These are phyloP conservation scores for Catocala fraxini DNA, from an alignment of 2,888 invertebrate species.

Conservation along the genomic window DNA sequence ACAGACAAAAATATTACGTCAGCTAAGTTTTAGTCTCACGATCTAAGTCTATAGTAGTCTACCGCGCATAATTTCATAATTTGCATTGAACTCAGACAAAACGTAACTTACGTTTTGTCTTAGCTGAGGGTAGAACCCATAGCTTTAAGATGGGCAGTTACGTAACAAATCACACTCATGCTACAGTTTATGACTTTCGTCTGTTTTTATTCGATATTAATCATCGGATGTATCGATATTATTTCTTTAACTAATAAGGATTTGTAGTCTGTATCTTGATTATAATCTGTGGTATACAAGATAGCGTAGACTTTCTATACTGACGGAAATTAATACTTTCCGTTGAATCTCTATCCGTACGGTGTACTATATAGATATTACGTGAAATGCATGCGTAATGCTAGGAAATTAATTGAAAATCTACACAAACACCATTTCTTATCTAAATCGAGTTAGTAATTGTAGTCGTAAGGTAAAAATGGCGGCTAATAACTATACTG, in stretches of 20 bases:
- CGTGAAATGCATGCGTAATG: conserved; percentile 52
- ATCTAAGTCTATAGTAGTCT: no score
- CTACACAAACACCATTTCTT: conserved; percentile 12
- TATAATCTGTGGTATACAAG: conserved; percentile 10
- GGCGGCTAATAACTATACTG: neutral
- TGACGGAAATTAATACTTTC: conserved; percentile 74
- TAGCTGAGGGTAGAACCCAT: no score
- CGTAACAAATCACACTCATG: no score
- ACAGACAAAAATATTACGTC: no score
- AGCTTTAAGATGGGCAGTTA: no score
- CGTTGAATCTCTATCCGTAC: conserved; percentile 59
- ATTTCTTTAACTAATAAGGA: conserved; percentile 2
- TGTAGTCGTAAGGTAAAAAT: neutral
- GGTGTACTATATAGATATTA: conserved; percentile 41
- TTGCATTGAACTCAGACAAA: no score
- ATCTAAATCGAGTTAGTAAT: conserved; percentile 18
- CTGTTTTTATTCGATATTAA: no score
- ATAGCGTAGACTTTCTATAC: conserved; percentile 67
- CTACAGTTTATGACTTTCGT: no score
- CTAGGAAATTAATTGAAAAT: conserved; percentile 52
- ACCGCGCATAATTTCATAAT: no score
- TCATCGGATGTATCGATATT: neutral
- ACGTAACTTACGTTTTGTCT: no score
- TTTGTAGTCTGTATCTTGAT: neutral
- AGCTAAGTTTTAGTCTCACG: no score